Base-by-base conservation (phyloP, 1,140 invertebrate species). In the Reticulitermes speratus region DNA sequence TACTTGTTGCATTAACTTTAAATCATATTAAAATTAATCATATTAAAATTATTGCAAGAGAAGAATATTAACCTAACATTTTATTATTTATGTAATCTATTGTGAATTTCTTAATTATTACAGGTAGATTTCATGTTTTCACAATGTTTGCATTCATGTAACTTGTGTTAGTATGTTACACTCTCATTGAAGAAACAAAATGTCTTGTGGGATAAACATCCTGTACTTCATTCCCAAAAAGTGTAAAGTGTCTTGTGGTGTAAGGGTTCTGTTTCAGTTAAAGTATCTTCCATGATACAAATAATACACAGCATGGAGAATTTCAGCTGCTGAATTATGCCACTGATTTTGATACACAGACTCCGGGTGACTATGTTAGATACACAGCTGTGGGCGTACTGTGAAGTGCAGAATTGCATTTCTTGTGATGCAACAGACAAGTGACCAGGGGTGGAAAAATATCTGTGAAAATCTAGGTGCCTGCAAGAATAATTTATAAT, bases 271-370 rank as follows among this genome's bases (percentile, higher is more conserved):
- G 52, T 55, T 55, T 5, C 52, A 55, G 19, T 21, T 14, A 55
- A 21, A 55, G 19, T 55, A 55, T 55, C 14, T 21, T 55, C 14
- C 19, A 55, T 55, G 19, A 16, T 55, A 55, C 14, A 55, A 55
- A 2, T 9, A 25, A 7, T 19, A 65, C 12, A 65, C 3, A n/a
- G n/a, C n/a, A 30, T 75, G 25, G 8, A 75, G 65, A 75, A 75
- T 75, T 75, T 75, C 65, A 75, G 65, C 65, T 30, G 25, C 65
- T 75, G 65, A 75, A 75, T 75, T 75, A 75, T 75, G 65, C 65
- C 65, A 75, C 65, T 75, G 6, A 75, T 30, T 75, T 30, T 75
- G 25, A 30, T 75, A 30, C n/a, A 11, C n/a, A 30, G 7, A 75
- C 25, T 75, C n/a, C 30, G n/a, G 65, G 8, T 75, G 65, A 75